A percentile compares a stretch with the other conserved stretches of the same genome.
Conservation (phyloP, 1,140 invertebrate genomes). For the Musca domestica region DNA sequence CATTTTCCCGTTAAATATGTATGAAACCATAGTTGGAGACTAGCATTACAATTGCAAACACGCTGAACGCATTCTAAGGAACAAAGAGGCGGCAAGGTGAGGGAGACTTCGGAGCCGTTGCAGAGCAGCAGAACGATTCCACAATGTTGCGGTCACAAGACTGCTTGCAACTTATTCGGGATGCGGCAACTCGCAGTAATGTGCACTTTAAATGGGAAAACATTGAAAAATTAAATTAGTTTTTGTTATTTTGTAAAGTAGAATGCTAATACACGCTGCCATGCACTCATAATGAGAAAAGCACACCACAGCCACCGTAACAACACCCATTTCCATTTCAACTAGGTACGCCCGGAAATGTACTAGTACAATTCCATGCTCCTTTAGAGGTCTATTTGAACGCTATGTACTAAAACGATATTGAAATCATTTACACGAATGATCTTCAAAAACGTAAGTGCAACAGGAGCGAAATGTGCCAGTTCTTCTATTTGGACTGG, state of each 20-base stretch:
- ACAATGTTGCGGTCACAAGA: not conserved
- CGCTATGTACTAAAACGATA: too few relatives aligned
- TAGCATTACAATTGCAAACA: constrained; percentile 12
- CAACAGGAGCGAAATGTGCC: too few relatives aligned
- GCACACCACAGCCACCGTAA: too few relatives aligned
- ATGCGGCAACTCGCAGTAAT: constrained; percentile 4
- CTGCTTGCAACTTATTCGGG: not conserved
- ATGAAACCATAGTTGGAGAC: constrained; percentile 15
- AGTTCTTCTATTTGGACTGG: too few relatives aligned
- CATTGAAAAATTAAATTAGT: constrained; percentile 16
- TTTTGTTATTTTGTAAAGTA: constrained; percentile 4
- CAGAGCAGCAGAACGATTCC: not conserved
- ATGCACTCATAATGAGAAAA: too few relatives aligned
- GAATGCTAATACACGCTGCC: constrained; percentile 1
- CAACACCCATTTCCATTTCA: too few relatives aligned
- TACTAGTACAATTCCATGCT: too few relatives aligned
- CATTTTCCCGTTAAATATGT: constrained; percentile 6
- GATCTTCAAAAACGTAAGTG: too few relatives aligned
- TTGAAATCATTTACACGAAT: too few relatives aligned
- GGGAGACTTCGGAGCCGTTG: not conserved
- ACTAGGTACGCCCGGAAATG: too few relatives aligned
- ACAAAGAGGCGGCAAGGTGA: not conserved
- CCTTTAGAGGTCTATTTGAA: too few relatives aligned
- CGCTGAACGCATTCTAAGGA: not conserved
- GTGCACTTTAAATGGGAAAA: constrained; percentile 2